phyloP scores from a whole-genome alignment of 2,113 vertebrate species.

The Antigone vipio region DNA sequence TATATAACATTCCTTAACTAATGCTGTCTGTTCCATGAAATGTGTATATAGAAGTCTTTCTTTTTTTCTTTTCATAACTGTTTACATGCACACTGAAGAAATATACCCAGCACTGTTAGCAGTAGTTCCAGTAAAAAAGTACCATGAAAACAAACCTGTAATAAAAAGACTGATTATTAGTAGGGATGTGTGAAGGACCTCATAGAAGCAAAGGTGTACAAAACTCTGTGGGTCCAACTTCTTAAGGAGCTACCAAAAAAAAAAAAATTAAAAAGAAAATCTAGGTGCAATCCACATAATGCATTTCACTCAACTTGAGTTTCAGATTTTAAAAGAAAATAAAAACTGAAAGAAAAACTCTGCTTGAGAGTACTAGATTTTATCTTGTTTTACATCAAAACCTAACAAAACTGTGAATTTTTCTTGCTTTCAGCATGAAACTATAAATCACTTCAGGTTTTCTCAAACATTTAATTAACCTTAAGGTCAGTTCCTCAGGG shows the following conservation, averaged over 20 bases:
- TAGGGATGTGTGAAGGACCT: not conserved
- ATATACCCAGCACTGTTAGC: not conserved
- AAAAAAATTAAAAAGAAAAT: too few relatives aligned
- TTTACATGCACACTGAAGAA: not conserved
- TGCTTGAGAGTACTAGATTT: slow-evolving; percentile 9
- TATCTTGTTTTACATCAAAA: slow-evolving; percentile 63
- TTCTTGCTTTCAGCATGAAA: slow-evolving; percentile 57
- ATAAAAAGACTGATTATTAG: slow-evolving; percentile 19
- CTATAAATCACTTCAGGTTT: slow-evolving; percentile 63
- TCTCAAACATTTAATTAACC: slow-evolving; percentile 70
- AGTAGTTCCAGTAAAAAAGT: not conserved
- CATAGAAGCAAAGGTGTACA: not conserved
- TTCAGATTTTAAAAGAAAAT: slow-evolving; percentile 56
- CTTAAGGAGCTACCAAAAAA: not conserved
- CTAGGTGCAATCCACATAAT: not conserved
- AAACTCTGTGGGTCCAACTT: not conserved
- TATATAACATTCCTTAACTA: slow-evolving; percentile 3
- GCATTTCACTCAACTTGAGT: not conserved
- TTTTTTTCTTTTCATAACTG: not conserved
- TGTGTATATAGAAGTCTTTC: not conserved
- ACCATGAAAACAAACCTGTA: slow-evolving; percentile 9
- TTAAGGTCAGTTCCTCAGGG: slow-evolving; percentile 57
- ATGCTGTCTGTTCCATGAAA: not conserved
- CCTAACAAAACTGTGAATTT: slow-evolving; percentile 59
- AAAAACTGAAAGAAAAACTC: slow-evolving; percentile 46